Evolutionary conservation across 2,888 invertebrate genomes (phyloP).

Genomic region (Melipona beecheii): DNA sequence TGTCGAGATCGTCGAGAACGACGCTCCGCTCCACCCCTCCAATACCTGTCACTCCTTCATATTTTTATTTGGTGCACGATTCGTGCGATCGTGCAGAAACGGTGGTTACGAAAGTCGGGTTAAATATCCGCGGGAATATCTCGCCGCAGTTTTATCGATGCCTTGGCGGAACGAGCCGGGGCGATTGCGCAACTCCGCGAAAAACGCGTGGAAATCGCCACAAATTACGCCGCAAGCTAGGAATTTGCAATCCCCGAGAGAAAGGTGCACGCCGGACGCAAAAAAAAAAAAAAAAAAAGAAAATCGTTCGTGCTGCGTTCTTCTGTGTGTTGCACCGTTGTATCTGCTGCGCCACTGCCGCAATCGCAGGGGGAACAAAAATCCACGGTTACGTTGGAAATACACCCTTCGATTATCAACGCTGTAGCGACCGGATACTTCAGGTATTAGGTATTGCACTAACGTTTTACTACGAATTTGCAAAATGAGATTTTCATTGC

Average conservation of each 20-base stretch:
- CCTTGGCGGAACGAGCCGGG: conserved; percentile 7
- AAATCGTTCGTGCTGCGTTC: conserved; percentile 18
- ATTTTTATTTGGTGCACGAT: conserved; percentile 33
- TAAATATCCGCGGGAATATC: conserved; percentile 42
- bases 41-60: conserved; percentile 22
- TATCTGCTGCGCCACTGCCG: no score
- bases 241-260: conserved; percentile 50
- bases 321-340: not conserved
- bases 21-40: not conserved
- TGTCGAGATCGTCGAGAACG: conserved; percentile 44
- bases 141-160: conserved; percentile 1
- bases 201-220: conserved; percentile 44
- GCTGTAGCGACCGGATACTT: no score
- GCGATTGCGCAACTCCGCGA: conserved; percentile 42
- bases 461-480: no score
- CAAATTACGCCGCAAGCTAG: conserved; percentile 15
- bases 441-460: no score
- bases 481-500: no score
- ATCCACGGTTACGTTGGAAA: not conserved
- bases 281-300: not conserved
- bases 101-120: conserved; percentile 8
- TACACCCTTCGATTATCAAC: not conserved
- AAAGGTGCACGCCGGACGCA: conserved; percentile 38
- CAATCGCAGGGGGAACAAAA: not conserved
- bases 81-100: conserved; percentile 24